Base-by-base conservation (phyloP, 2,888 invertebrate species). In the Conops quadrifasciatus region DNA sequence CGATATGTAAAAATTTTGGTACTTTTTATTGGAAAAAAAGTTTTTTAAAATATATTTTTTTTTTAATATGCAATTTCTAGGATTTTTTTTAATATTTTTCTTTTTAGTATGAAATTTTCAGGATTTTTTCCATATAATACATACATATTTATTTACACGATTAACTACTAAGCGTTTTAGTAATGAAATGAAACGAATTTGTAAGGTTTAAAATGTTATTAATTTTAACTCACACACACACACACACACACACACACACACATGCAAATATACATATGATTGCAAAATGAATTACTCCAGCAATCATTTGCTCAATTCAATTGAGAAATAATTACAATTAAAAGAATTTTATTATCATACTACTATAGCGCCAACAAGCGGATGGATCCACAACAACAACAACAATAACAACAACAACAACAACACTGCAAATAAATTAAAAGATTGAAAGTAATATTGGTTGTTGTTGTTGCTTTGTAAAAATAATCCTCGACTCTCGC, bases 271-370 rank as follows among this genome's bases (percentile, higher is more conserved):
- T 9, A 43, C 5, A n/a, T 21, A 58, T 62, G 47, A 63, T 63
- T 63, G 63, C 24, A 24, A 28, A 64, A n/a, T 47, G 5, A 36
- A 36, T 9, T 36, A 36, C 4, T 36, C 4, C 36, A 7, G 36
- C 36, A 49, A 49, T 64, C 28, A 47, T 26, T 64, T 47, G 26
- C 64, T 28, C 24, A 64, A 49, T 64, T 45, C 47, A 64, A 64
- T 64, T 64, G 13, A 49, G 24, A 47, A 64, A 16, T 64, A 64
- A 64, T 64, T 47, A 64, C 47, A 28, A 28, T 4, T 28, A 24
- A 24, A 60, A 36, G 28, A 60, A n/a, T 36, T 60, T 60, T 21
- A 60, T 43, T 43, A 43, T 26, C 59, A 15, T n/a, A n/a, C n/a
- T n/a, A n/a, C 53, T 11, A 11, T 5, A 21, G 11, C 24, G 58